Conservation (phyloP, 2,888 invertebrate genomes). For the Entomobrya multifasciata region DNA sequence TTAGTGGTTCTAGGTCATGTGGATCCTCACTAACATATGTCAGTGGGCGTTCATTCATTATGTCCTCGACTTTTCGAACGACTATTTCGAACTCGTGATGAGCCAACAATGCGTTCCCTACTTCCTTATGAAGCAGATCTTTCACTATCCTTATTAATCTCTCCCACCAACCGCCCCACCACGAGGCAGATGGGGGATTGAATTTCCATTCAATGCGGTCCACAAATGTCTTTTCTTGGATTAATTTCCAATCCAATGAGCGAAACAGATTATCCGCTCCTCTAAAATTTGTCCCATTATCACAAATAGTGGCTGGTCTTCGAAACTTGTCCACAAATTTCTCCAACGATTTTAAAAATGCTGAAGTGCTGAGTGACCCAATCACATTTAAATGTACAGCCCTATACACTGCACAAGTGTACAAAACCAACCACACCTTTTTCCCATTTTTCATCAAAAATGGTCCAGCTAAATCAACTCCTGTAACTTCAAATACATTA, state of each 20-base stretch:
- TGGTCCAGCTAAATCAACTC: constrained; percentile 81
- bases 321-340: constrained; percentile 80
- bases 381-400: constrained; percentile 81
- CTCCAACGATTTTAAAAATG: constrained; percentile 80
- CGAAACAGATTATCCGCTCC: constrained; percentile 77
- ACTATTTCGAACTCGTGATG: neutral
- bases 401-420: constrained; percentile 81
- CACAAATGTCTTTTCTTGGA: neutral
- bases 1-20: constrained; percentile 23
- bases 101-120: neutral
- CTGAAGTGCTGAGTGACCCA: constrained; percentile 79
- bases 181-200: constrained; percentile 78
- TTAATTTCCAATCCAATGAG: constrained; percentile 82
- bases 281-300: constrained; percentile 81
- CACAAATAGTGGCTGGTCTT: constrained; percentile 75
- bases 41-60: constrained; percentile 32
- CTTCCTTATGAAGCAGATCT: neutral
- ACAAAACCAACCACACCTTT: constrained; percentile 81
- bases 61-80: neutral
- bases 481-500: no score
- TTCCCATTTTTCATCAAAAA: constrained; percentile 79
- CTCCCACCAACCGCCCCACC: constrained; percentile 77
- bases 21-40: constrained; percentile 33
- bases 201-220: constrained; percentile 76
- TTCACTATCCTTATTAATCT: constrained; percentile 31